Base-by-base conservation (phyloP, 2,113 vertebrate genomes). In the Lucifuga dentata region DNA sequence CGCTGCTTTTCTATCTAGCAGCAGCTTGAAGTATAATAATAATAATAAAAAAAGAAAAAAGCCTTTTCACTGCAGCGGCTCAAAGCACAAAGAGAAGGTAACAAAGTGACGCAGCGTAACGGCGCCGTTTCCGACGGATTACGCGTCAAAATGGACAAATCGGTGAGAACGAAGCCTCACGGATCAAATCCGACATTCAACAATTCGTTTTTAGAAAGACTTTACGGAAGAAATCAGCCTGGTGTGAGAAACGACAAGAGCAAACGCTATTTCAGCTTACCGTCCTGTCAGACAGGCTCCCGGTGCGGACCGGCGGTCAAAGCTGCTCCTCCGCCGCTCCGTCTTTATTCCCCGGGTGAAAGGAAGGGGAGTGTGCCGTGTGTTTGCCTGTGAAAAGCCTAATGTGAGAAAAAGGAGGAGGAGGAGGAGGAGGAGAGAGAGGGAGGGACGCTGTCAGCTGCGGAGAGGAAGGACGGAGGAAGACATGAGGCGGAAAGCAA, bases 391-490 rank as follows among this genome's bases (percentile, higher is more conserved):
- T 79, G 76, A 65, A 40, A 74, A 75, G 67, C 68, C 68, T 81
- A 80, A 80, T 69, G 86, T 80, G 59, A 65, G 66, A 67, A 45
- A 65, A 40, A 68, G 53, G 73, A 68, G 75, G 67, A 68, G 75
- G 58, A 58, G 59, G 41, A 70, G 44, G 51, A 24, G 15, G 74
- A 57, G 65, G 76, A 66, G 59, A 61, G 57, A 71, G 85, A 84
- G 85, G 86, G 88, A 90, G 86, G 81, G 83, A 82, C 77, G 5
- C 78, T 85, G 82, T 86, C 84, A 87, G 80, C 84, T 83, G 84
- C 78, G 52, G 56, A 10, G 59, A 77, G 69, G 49, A 52, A 73
- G 23, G 67, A 73, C 44, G 43, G 29, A 41, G 70, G 61, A 29
- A 45, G 16, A 63, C 39, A 46, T n/a, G n/a, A n/a, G n/a, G n/a